A percentile compares a stretch with the other conserved stretches of the same genome.
These are phyloP conservation scores for Petroica traversi DNA, from an alignment of 2,113 vertebrate genomes.

Conservation along the genomic window DNA sequence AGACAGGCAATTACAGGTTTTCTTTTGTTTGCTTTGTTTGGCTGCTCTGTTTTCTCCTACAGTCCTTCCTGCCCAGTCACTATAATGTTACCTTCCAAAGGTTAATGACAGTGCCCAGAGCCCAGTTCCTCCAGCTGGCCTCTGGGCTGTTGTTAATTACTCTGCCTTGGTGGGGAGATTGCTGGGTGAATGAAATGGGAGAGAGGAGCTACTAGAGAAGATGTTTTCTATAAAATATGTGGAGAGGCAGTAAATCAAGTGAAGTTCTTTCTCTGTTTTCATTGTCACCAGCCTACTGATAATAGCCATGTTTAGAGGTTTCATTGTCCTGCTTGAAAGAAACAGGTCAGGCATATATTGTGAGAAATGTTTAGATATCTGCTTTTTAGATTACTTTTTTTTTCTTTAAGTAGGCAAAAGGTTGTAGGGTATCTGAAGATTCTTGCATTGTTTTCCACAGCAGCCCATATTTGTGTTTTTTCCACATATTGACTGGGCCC, in stretches of 20 bases:
- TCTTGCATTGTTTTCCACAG: neutral
- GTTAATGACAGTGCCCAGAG: conserved; percentile 68
- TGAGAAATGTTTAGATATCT: conserved; percentile 21
- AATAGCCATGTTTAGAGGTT: conserved; percentile 33
- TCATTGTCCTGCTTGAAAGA: conserved; percentile 58
- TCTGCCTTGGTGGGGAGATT: neutral
- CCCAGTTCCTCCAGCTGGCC: conserved; percentile 15
- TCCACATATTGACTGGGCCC: neutral
- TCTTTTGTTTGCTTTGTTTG: conserved; percentile 40
- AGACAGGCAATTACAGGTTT: neutral
- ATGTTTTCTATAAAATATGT: neutral
- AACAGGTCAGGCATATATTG: neutral
- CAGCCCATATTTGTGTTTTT: neutral
- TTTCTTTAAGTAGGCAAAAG: neutral
- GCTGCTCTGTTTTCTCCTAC: conserved; percentile 9
- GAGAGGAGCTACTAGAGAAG: conserved; percentile 1
- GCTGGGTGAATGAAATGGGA: conserved; percentile 17
- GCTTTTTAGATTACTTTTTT: neutral
- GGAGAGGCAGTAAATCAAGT: conserved; percentile 28
- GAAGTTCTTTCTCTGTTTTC: conserved; percentile 44
- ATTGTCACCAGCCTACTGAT: conserved; percentile 46
- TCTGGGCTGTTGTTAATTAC: conserved; percentile 70
- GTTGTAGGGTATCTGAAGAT: neutral
- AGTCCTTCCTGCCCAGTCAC: neutral
- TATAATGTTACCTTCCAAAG: conserved; percentile 47